Evolutionary conservation across 2,888 invertebrate species (phyloP), one percentile per base, ranked within the genome.

Genomic region (Mesorhabditis sp.): DNA sequence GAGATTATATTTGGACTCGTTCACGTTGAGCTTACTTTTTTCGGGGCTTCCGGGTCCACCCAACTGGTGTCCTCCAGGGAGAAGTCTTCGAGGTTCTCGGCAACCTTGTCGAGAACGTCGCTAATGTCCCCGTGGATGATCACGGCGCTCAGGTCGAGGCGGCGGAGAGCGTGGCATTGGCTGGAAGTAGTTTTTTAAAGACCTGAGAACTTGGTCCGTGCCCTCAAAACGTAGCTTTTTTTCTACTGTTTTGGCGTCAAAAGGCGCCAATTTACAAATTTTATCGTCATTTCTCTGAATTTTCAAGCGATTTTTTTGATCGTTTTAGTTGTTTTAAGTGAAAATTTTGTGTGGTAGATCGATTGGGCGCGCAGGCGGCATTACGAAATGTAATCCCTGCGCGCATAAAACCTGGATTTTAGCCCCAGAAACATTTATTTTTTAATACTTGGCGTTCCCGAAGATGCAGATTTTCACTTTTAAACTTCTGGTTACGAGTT

Each of bases 11-110:
- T 50, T 50, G 58, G n/a, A 10, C 58, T 0, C n/a, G 10, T 50
- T 2, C n/a, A 50, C 58, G 7, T 50, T 50, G 0, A 50, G 2
- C 58, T n/a, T 50, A 50, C 58, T n/a, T 13, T 13, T 50, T 50
- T 50, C 10, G 10, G 7, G 45, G 69, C 50, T 7, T 68, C 62
- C 4, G 50, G 45, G 41, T 73, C 58, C 58, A 73, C 66, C 77
- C 77, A 77, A 62, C 70, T 71, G 4, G 77, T 73, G 44, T 77
- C 77, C 43, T 77, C 75, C 7, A 77, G 68, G 4, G 74, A 75
- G 7, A 77, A 67, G 43, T 71, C 70, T 43, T 68, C 65, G 13
- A 77, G 62, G 3, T 69, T 64, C 6, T 4, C 42, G 13, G 74
- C 70, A 0, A 77, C 68, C 13, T 58, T 28, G 10, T 68, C 66